Evolutionary conservation across 2,888 invertebrate species (phyloP).

Genomic region (Cantharis nigra): DNA sequence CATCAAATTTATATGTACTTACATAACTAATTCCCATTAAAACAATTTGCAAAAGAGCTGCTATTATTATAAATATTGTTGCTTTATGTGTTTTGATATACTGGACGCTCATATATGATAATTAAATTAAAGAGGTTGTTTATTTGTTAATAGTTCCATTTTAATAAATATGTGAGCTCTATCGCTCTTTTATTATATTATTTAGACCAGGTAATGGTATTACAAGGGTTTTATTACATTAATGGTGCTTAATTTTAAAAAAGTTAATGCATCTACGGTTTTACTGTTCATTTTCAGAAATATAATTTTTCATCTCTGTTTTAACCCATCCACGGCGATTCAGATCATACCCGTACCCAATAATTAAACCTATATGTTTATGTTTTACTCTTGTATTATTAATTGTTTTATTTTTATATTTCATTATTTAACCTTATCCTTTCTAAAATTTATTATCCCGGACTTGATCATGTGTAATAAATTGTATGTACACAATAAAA

Average conservation of each 20-base stretch:
- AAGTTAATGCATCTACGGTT: neutral
- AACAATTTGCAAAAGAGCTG: neutral
- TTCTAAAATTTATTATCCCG: neutral
- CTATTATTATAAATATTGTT: neutral
- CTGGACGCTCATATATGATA: neutral
- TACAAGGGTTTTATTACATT: conserved; percentile 17
- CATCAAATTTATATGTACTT: conserved; percentile 1
- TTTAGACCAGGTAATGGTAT: conserved; percentile 6
- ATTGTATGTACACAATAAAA: neutral
- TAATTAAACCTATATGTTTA: neutral
- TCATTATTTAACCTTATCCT: neutral
- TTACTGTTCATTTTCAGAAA: neutral
- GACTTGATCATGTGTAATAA: neutral
- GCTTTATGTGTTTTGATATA: neutral
- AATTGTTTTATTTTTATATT: neutral
- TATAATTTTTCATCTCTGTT: neutral
- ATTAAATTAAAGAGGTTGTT: conserved; percentile 6
- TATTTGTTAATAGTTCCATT: conserved; percentile 12
- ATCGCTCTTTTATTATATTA: conserved; percentile 14
- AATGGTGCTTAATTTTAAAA: conserved; percentile 12
- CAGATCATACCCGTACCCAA: neutral
- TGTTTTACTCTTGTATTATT: neutral
- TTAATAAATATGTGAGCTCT: neutral
- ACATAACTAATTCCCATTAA: neutral
- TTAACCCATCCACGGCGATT: neutral